Evolutionary conservation across 2,797 vertebrate genomes (phyloP).

Genomic region (Chaetophractus vellerosus): DNA sequence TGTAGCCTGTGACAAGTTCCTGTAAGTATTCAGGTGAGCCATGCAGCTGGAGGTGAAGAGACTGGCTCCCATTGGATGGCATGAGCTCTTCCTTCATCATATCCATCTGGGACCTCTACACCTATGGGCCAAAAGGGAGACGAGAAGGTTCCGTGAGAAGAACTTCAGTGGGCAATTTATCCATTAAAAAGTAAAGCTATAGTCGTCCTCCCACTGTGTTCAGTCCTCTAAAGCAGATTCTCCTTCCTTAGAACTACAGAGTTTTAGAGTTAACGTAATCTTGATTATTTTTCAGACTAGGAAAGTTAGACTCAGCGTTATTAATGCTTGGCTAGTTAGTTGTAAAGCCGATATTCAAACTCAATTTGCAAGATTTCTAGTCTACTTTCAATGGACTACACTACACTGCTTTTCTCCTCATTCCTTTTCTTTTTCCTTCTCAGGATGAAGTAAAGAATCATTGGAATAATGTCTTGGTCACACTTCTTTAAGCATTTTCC

Average conservation of each 20-base stretch:
- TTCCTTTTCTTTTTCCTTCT: neutral
- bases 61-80: neutral
- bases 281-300: neutral
- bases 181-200: neutral
- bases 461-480: neutral
- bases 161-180: neutral
- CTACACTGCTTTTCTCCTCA: accelerated
- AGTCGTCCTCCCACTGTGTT: neutral
- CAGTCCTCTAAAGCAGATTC: neutral
- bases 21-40: neutral
- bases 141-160: neutral
- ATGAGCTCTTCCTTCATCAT: neutral
- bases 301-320: neutral
- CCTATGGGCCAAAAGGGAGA: neutral
- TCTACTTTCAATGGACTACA: neutral
- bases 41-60: neutral
- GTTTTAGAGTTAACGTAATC: neutral
- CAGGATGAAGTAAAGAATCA: neutral
- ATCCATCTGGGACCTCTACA: neutral
- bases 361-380: neutral
- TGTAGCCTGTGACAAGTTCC: neutral
- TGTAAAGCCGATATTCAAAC: neutral
- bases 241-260: neutral
- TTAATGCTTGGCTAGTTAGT: neutral
- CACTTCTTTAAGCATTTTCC: neutral